Base-by-base conservation (phyloP, 2,888 invertebrate species). In the Hirtodrosophila alboralis region DNA sequence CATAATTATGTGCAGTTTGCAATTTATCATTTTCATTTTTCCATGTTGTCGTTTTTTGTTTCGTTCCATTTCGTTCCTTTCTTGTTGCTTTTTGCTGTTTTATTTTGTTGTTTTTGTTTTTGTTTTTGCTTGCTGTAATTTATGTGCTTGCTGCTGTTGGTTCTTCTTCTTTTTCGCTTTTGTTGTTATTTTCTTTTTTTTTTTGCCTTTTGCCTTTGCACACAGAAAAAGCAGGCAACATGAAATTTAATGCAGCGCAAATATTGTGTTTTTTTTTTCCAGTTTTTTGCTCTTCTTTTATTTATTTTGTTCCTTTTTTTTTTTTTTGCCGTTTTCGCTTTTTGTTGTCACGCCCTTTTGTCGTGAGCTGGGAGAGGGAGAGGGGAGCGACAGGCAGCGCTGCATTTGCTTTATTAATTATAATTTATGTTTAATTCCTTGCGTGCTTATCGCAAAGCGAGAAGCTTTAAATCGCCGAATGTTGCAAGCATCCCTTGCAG, bases 1-100 rank as follows among this genome's bases (percentile, higher is more conserved):
- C 90, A 90, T 90, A 90, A 90, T 90, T 90, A 89, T 89, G 89
- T 88, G 89, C 89, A 89, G 88, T 88, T 90, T 88, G 89, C 89
- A 89, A 90, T 90, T 90, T 90, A 90, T 90, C 90, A 90, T 90
- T 89, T 86, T 68, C 71, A 70, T 77, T 86, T 85, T 86, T 87
- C 86, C 87, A 85, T 87, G 87, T 68, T 66, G 72, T 71, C 54
- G 54, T 64, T 54, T 75, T 31, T 38, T 48, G 4, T 57, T 45
- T 30, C 27, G 13, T 49, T 28, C 44, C 18, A 33, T 65, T 56
- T 49, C 27, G 47, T 65, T 65, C 31, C 36, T 45, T 54, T 40
- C 23, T 38, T 23, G 33, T 48, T 56, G 47, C 14, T 52, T 59
- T n/a, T 51, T n/a, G 26, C 54, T 60, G 49, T 27, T n/a, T n/a